Evolutionary conservation across 2,888 invertebrate genomes (phyloP).

Genomic region (Achlya flavicornis): DNA sequence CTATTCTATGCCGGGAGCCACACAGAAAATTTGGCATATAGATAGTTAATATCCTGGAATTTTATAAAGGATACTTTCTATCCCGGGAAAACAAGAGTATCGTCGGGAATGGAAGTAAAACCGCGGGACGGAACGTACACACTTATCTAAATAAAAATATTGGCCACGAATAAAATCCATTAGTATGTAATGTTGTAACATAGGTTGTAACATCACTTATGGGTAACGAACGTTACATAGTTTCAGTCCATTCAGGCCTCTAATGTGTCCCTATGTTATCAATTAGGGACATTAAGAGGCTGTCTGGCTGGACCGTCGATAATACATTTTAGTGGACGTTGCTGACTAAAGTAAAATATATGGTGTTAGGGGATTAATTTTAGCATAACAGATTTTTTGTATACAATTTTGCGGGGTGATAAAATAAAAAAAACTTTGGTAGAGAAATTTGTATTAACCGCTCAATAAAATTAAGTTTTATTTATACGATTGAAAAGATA

Average conservation of each 20-base stretch:
- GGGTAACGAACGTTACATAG: neutral
- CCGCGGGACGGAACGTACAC: too few species aligned
- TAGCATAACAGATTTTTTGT: neutral
- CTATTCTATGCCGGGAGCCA: too few species aligned
- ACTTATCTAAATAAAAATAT: too few species aligned
- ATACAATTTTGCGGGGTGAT: neutral
- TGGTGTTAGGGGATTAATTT: neutral
- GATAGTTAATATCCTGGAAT: too few species aligned
- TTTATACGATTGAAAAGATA: too few species aligned
- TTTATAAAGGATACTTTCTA: too few species aligned
- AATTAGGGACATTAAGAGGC: conserved; percentile 2
- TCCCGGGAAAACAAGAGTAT: too few species aligned
- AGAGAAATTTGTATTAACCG: too few species aligned
- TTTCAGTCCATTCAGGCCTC: neutral
- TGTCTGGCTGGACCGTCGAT: conserved; percentile 4
- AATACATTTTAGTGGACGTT: neutral
- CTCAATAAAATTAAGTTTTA: too few species aligned
- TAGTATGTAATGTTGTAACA: neutral
- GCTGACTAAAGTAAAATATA: neutral
- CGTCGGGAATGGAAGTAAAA: too few species aligned
- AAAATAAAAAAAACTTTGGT: neutral
- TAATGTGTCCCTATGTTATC: neutral
- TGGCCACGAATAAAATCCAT: neutral
- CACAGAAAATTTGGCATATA: too few species aligned
- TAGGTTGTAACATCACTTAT: neutral